Evolutionary conservation across 1,140 invertebrate species (phyloP), one percentile per base, ranked within the genome.

Genomic region (Saccostrea echinata): DNA sequence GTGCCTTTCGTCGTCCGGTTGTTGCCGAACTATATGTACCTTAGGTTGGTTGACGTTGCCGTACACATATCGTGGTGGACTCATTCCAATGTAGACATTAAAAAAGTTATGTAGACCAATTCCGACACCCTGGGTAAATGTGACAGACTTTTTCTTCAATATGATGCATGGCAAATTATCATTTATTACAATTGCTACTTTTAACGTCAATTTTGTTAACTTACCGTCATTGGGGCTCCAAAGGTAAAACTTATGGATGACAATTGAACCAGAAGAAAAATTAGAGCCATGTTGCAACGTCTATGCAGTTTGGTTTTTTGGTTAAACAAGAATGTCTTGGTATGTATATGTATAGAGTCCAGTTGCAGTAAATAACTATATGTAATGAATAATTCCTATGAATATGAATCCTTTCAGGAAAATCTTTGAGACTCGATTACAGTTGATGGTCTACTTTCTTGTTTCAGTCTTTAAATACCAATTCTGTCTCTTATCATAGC

Each of bases 391-490:
- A 76, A 30, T 76, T 76, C 68, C 68, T 16, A 33, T 4, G 16
- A 33, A 12, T 11, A 30, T 16, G 27, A 76, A 76, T 76, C 68
- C 68, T 33, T 76, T 18, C 21, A 64, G 57, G 24, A 64, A n/a
- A 24, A 24, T 64, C 57, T 64, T 64, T 24, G 57, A n/a, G 57
- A 21, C 57, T 64, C 21, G 57, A 43, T 64, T 64, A 64, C 57
- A 64, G 57, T 64, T 64, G 18, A 3, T 21, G 68, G 68, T 76
- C 68, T 18, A 30, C 27, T 76, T 76, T 76, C 27, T 27, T 12
- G 68, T 76, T 76, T 33, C 68, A 33, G 11, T 76, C 68, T 76
- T 76, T 76, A 76, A 76, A 76, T 76, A 76, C 68, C 16, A 16
- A 76, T 76, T 33, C 68, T 16, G 12, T 11, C 0, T 9, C 68